Base-by-base conservation (phyloP, 2,797 vertebrate genomes). In the Serranus cabrilla region DNA sequence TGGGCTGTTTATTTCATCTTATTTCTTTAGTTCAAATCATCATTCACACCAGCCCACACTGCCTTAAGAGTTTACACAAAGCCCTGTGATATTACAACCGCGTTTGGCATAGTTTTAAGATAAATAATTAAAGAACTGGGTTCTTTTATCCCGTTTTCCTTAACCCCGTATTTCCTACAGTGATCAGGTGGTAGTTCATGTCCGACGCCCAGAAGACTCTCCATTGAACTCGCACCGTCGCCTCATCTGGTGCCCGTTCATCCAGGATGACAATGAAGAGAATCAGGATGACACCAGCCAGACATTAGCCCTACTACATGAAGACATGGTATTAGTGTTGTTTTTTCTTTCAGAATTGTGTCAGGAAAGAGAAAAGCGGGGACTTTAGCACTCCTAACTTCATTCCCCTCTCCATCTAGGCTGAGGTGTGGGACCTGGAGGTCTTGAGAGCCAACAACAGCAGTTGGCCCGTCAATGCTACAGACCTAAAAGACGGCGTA, bases 231-330 rank as follows among this genome's bases (percentile, higher is more conserved):
- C 96, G 42, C 96, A 96, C 79, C 95, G 97, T 13, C 96, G 98
- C 46, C 97, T 99, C 81, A 98, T 99, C 86, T 99, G 98, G 98
- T 99, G 98, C 67, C 98, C 98, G 2, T 99, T 97, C 88, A 99
- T 99, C 86, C 96, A 95, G 0, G 98, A 99, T 8, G 98, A 99
- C 65, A 98, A 88, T 1, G 98, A 99, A 58, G 98, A 98, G 50
- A 96, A 94, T 45, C 93, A 93, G 18, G 98, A 99, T 11, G 98
- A 99, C 74, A 87, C 91, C 46, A 98, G 96, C 88, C 98, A 99
- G 88, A 99, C 96, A 0, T 55, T 99, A 91, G 98, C 98, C 0
- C 91, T 99, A 72, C 88, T 99, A 31, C 98, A 99, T 5, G 97
- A 99, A 87, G 98, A 99, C 90, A 92, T 97, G 95, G 98, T 99